Conservation (phyloP, 1,140 invertebrate genomes). For the Trypoxylus dichotomus region DNA sequence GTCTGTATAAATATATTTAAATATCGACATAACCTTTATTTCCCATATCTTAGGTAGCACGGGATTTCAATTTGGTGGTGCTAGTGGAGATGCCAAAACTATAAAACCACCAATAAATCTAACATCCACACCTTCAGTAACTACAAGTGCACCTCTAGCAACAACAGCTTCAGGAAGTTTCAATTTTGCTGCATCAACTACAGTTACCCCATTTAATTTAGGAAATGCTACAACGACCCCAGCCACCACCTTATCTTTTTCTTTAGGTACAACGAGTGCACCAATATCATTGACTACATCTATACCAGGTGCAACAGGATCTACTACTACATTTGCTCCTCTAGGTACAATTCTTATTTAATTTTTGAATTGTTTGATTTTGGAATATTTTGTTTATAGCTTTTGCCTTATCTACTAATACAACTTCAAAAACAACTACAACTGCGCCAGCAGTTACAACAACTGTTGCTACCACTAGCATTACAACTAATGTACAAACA, state of each 20-base stretch:
- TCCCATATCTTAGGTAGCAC: conserved; percentile 30
- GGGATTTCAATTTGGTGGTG: conserved; percentile 35
- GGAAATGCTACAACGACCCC: conserved; percentile 38
- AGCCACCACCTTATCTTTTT: conserved; percentile 32
- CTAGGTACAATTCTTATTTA: neutral
- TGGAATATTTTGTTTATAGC: conserved; percentile 28
- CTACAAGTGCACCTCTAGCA: conserved; percentile 39
- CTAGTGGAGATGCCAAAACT: conserved; percentile 33
- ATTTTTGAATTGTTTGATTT: conserved; percentile 34
- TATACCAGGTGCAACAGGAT: conserved; percentile 30
- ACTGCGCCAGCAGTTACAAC: conserved; percentile 35
- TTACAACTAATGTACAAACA: neutral
- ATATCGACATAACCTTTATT: neutral
- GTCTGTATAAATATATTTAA: conserved; percentile 27
- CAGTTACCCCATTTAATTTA: conserved; percentile 43
- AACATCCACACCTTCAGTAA: conserved; percentile 48
- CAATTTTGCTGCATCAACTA: conserved; percentile 3
- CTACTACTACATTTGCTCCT: conserved; percentile 33
- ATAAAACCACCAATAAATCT: conserved; percentile 46
- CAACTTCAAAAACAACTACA: conserved; percentile 34
- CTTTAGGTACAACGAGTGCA: conserved; percentile 33
- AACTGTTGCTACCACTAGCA: conserved; percentile 27
- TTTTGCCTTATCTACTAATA: conserved; percentile 14
- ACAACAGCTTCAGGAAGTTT: neutral
- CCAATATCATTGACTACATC: conserved; percentile 11